Evolutionary conservation across 2,113 vertebrate species (phyloP), one percentile per base, ranked within the genome.

Genomic region (Eurypyga helias): DNA sequence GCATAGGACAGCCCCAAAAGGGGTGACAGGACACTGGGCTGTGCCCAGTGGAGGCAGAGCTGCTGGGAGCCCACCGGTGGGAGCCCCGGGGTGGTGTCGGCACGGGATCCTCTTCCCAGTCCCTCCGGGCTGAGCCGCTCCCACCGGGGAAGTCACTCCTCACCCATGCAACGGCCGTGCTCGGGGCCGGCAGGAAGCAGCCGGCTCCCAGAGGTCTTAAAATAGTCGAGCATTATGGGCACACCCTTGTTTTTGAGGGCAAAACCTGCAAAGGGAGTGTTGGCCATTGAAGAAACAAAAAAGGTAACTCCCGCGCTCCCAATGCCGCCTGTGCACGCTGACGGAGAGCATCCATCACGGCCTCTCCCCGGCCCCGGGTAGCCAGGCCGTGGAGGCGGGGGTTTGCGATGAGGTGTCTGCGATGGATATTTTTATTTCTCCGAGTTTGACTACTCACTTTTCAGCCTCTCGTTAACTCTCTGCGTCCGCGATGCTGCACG

Each of bases 191-290:
- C 91, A 95, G 95, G 95, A 97, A 95, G 89, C 76, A 69, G 89
- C 67, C 12, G 0, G 94, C 89, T 96, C 94, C 94, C 65, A 87
- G 52, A 54, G 86, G 64, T 62, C 94, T 72, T 86, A 83, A 84
- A 97, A 81, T 83, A 97, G 89, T 77, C 17, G 64, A 94, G 64
- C 19, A 19, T 45, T 82, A 49, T 18, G 51, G 94, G 87, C 91
- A 91, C 95, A 94, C 87, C 94, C 91, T 78, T 93, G 91, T 70
- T 89, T 82, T 57, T 70, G 89, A 92, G 93, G 83, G 94, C 76
- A 92, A 86, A 92, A 96, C 94, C 94, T 93, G 88, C 26, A 83
- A 43, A 69, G 58, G n/a, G 89, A 92, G 67, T 1, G 8, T 14
- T 14, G 41, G 70, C 51, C 62, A 3, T 17, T 0, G 1, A 64